Percentiles rank a stretch among this genome's conserved stretches.
These are phyloP conservation scores for Euborellia annulipes DNA, from an alignment of 1,140 invertebrate species.

Conservation along the genomic window DNA sequence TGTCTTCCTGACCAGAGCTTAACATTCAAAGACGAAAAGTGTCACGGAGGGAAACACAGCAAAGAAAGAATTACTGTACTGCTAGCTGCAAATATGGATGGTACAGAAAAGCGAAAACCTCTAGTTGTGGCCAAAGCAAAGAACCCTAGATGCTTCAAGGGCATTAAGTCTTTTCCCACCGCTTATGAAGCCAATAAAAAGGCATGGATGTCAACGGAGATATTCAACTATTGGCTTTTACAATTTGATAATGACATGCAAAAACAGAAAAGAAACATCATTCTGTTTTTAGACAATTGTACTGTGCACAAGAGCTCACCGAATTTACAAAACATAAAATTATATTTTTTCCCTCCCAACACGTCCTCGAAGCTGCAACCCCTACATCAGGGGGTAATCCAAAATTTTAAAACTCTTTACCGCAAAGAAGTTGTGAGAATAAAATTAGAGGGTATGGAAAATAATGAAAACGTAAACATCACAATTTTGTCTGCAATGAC, in stretches of 20 bases:
- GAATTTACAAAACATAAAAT: no score
- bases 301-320: no score
- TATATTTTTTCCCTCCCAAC: no score
- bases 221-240: neutral
- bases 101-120: slow-evolving; percentile 17
- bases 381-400: no score
- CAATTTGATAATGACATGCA: neutral
- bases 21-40: slow-evolving; percentile 22
- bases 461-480: no score
- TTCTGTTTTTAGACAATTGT: neutral
- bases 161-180: slow-evolving; percentile 14
- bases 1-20: slow-evolving; percentile 21
- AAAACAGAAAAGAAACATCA: neutral
- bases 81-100: slow-evolving; percentile 19
- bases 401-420: no score
- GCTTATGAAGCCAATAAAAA: slow-evolving; percentile 20
- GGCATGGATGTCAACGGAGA: slow-evolving; percentile 23
- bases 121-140: slow-evolving; percentile 22
- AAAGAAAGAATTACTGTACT: slow-evolving; percentile 26
- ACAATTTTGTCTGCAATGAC: no score
- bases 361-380: no score
- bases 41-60: slow-evolving; percentile 23
- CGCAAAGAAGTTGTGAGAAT: no score
- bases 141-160: slow-evolving; percentile 23
- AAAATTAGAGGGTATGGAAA: no score